Evolutionary conservation across 2,113 vertebrate genomes (phyloP).

Genomic region (Pollachius pollachius): DNA sequence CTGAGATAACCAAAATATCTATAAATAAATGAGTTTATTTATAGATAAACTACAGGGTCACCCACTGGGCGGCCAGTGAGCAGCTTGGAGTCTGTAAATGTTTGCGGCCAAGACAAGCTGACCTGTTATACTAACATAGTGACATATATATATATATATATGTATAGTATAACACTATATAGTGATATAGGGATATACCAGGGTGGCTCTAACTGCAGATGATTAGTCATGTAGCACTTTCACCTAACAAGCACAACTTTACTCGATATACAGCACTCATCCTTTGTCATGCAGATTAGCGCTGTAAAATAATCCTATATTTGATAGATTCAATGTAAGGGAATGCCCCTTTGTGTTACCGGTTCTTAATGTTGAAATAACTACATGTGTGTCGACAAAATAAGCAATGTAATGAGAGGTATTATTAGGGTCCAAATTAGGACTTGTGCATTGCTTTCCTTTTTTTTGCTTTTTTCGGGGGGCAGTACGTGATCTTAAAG

Average conservation of each 20-base stretch:
- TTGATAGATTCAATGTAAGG: slow-evolving; percentile 26
- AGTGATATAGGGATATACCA: too few relatives aligned
- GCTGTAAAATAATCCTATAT: slow-evolving; percentile 23
- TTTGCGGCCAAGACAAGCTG: slow-evolving; percentile 7
- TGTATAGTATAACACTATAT: too few relatives aligned
- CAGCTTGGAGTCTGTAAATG: slow-evolving; percentile 41
- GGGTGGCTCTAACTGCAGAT: slow-evolving; percentile 25
- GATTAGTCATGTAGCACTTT: slow-evolving; percentile 66
- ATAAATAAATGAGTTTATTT: slow-evolving; percentile 5
- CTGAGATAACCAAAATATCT: slow-evolving; percentile 57
- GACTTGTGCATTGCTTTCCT: slow-evolving; percentile 34
- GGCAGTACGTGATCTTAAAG: too few relatives aligned
- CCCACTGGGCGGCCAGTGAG: slow-evolving; percentile 29
- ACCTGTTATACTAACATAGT: too few relatives aligned
- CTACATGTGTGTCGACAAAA: slow-evolving; percentile 27
- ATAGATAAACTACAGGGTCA: slow-evolving; percentile 53
- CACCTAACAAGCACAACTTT: slow-evolving; percentile 66
- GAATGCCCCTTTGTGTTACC: slow-evolving; percentile 30
- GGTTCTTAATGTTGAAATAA: slow-evolving; percentile 15
- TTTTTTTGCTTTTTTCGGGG: neutral
- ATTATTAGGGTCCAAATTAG: slow-evolving; percentile 39
- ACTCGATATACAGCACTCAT: slow-evolving; percentile 38
- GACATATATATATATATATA: too few relatives aligned
- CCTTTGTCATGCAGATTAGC: slow-evolving; percentile 31
- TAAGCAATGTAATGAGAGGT: slow-evolving; percentile 39